Conservation (phyloP, 2,888 invertebrate species). For the Nomada fabriciana region DNA sequence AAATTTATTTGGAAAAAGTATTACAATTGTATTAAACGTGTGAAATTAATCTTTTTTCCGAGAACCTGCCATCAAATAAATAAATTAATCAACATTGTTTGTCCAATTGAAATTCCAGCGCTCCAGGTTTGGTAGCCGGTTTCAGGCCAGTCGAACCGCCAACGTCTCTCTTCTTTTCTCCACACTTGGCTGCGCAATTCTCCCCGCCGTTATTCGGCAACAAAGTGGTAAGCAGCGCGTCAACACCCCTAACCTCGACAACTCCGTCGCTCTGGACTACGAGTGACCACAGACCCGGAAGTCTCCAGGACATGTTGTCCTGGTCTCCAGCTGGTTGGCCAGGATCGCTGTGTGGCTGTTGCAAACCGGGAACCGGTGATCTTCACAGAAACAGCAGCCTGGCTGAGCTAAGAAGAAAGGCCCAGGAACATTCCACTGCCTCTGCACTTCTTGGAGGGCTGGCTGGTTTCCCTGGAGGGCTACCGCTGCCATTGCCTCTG, state of each 20-base stretch:
- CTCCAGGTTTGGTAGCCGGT: conserved; percentile 87
- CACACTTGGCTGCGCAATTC: conserved; percentile 92
- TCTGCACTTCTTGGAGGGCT: conserved; percentile 81
- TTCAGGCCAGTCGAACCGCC: conserved; percentile 84
- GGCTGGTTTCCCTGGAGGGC: conserved; percentile 80
- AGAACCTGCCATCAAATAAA: background rate
- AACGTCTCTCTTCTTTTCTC: conserved; percentile 93
- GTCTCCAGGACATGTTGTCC: conserved; percentile 82
- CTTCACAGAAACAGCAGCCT: conserved; percentile 89
- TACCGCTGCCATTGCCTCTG: conserved; percentile 83
- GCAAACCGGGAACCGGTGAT: conserved; percentile 80
- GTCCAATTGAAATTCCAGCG: conserved; percentile 82
- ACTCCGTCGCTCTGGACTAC: conserved; percentile 84
- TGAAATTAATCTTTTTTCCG: too few species aligned
- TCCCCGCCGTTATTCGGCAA: conserved; percentile 90
- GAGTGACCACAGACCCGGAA: conserved; percentile 83
- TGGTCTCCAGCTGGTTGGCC: conserved; percentile 83
- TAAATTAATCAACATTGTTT: background rate
- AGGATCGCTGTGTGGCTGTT: conserved; percentile 72
- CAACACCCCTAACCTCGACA: conserved; percentile 80
- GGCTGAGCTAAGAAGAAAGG: conserved; percentile 95
- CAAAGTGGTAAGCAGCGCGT: conserved; percentile 83
- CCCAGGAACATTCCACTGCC: conserved; percentile 97
- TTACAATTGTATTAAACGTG: too few species aligned
- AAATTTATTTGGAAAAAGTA: too few species aligned